phyloP scores from a whole-genome alignment of 1,140 invertebrate genomes.

The Hyles euphorbiae region DNA sequence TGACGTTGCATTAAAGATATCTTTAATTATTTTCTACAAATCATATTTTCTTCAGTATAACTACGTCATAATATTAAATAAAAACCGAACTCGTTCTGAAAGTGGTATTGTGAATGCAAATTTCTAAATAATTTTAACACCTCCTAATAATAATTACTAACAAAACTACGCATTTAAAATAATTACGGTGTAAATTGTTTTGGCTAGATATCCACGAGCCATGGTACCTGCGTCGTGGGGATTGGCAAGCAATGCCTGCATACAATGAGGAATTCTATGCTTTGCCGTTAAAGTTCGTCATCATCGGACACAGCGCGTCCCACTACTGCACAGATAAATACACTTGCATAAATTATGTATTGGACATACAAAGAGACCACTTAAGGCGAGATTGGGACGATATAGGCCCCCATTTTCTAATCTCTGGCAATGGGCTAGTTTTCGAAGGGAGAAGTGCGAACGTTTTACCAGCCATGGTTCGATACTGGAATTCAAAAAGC shows the following conservation, averaged over 20 bases:
- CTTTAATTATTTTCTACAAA: no score
- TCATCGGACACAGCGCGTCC: slow-evolving; percentile 49
- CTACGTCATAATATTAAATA: no score
- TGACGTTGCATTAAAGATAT: no score
- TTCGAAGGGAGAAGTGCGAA: slow-evolving; percentile 65
- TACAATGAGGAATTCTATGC: slow-evolving; percentile 33
- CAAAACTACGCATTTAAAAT: no score
- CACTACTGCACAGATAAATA: slow-evolving; percentile 39
- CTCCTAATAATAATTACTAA: neutral
- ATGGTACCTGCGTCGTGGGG: slow-evolving; percentile 57
- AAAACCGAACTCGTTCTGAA: no score
- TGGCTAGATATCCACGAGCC: slow-evolving; percentile 48
- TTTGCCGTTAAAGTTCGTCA: slow-evolving; percentile 42
- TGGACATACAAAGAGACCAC: slow-evolving; percentile 46
- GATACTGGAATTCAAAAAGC: slow-evolving; percentile 37
- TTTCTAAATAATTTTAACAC: no score
- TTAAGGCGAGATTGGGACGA: slow-evolving; percentile 37
- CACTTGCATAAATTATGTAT: slow-evolving; percentile 41
- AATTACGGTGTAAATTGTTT: slow-evolving; percentile 20
- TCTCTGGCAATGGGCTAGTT: slow-evolving; percentile 45
- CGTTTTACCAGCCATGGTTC: slow-evolving; percentile 43
- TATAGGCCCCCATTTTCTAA: slow-evolving; percentile 57
- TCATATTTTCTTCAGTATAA: no score
- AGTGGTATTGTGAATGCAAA: no score
- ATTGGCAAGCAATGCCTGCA: slow-evolving; percentile 52